A percentile compares a stretch with the other conserved stretches of the same genome.
Evolutionary conservation across 2,797 vertebrate species (phyloP).

Genomic region (Dendrocincla tyrannina): DNA sequence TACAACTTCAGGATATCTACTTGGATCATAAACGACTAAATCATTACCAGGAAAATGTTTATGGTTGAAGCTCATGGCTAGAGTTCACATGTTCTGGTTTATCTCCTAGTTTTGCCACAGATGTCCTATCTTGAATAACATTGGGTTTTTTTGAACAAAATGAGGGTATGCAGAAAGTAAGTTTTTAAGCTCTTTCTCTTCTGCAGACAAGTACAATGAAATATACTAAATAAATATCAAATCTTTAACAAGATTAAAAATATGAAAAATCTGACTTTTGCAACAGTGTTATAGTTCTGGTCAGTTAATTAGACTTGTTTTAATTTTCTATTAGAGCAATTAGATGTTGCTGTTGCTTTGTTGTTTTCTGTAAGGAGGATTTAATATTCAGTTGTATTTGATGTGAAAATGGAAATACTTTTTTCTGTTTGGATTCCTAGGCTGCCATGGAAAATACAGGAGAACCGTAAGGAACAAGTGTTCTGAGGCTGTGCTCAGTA

Average conservation of each 20-base stretch:
- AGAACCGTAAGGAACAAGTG: background rate
- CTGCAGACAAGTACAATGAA: background rate
- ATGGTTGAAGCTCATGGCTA: background rate
- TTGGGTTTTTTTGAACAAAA: background rate
- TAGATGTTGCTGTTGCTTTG: background rate
- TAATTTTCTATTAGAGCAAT: background rate
- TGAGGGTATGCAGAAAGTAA: background rate
- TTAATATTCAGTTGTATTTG: background rate
- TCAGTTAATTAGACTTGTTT: background rate
- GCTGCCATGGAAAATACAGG: background rate
- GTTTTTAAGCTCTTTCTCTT: background rate
- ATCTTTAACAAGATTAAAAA: background rate
- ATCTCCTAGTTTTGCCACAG: background rate
- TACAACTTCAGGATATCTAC: background rate
- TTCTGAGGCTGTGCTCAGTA: background rate
- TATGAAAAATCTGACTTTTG: background rate
- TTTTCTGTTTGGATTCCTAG: conserved; percentile 6
- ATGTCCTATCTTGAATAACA: background rate
- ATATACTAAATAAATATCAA: background rate
- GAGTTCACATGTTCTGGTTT: background rate
- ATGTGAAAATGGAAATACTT: background rate
- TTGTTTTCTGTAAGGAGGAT: background rate
- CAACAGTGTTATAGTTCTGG: background rate
- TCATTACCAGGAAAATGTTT: background rate
- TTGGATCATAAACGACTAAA: background rate